Evolutionary conservation across 2,113 vertebrate species (phyloP), one percentile per base, ranked within the genome.

Genomic region (Leuciscus idus): DNA sequence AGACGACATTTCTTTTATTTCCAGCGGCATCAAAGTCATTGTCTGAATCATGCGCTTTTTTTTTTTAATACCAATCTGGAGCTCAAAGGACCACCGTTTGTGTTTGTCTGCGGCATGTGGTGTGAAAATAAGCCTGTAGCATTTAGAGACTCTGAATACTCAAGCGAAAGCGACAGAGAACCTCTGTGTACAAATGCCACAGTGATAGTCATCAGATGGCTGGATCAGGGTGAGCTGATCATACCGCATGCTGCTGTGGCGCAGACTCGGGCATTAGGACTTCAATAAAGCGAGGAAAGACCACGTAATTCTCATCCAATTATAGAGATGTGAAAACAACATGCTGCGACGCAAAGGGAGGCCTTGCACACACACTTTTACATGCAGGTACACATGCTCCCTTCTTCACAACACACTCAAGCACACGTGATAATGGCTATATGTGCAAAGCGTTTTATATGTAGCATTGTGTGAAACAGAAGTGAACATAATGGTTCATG

Each of bases 271-370:
- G 77, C 77, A 33, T 57, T 73, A n/a, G 62, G 39, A 61, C 81
- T 83, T 83, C 61, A 86, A 81, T 33, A 86, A 62, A n/a, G 8
- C 33, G n/a, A 76, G 72, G 70, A 81, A 46, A 76, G 77, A 68
- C 61, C 83, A 46, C 23, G 30, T 72, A 33, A 46, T 83, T 85
- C 23, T 78, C 39, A 77, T 87, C 85, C 86, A 88, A 87, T 90
- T 89, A 90, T 87, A 85, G 85, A 88, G 85, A 83, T 90, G 88
- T 88, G 83, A 89, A 85, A 81, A 87, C 28, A 75, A 75, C 79
- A 83, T 77, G 61, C 79, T 77, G 79, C 23, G 61, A 70, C 81
- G 81, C 82, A 76, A 85, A 87, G 74, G 43, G 73, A 59, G 19
- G 52, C 83, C 70, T 87, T 8, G 19, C 48, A 76, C 85, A 64